Conservation (phyloP, 2,797 vertebrate genomes). For the Sebastes diploproa region DNA sequence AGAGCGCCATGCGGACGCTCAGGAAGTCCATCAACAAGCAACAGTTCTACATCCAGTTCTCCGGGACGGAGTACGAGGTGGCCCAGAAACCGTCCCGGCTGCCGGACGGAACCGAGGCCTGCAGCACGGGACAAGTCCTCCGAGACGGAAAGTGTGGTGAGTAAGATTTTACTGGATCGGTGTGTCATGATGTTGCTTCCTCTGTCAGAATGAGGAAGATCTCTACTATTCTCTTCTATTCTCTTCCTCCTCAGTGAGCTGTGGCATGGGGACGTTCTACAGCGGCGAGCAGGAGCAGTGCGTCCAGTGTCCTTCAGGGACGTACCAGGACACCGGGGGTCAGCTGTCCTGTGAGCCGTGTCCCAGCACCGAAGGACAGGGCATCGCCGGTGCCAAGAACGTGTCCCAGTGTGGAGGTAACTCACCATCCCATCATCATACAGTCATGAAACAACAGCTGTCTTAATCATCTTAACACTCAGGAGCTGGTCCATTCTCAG, state of each 20-base stretch:
- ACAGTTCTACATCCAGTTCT: slow-evolving; percentile 95
- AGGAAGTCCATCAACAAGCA: slow-evolving; percentile 95
- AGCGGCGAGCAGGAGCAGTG: slow-evolving; percentile 90
- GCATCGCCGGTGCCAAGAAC: slow-evolving; percentile 88
- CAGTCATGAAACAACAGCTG: neutral
- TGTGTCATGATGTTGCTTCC: neutral
- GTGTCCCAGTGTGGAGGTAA: slow-evolving; percentile 93
- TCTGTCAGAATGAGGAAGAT: neutral
- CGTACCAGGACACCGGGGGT: slow-evolving; percentile 91
- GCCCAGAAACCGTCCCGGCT: slow-evolving; percentile 88
- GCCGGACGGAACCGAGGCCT: slow-evolving; percentile 82
- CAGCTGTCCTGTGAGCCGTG: slow-evolving; percentile 95
- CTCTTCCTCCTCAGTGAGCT: slow-evolving; percentile 82
- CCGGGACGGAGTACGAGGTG: slow-evolving; percentile 93
- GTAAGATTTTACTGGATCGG: too few relatives aligned
- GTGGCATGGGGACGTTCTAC: slow-evolving; percentile 90
- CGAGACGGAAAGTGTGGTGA: slow-evolving; percentile 87
- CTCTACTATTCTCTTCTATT: neutral
- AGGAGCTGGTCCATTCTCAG: neutral
- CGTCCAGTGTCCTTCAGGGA: slow-evolving; percentile 86
- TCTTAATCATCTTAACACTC: neutral
- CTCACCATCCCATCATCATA: neutral
- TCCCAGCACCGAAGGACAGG: slow-evolving; percentile 88
- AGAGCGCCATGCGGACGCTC: slow-evolving; percentile 91
- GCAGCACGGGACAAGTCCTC: slow-evolving; percentile 89